A percentile compares a stretch with the other conserved stretches of the same genome.
Conservation (phyloP, 1,140 invertebrate species). For the Aphidius gifuensis region DNA sequence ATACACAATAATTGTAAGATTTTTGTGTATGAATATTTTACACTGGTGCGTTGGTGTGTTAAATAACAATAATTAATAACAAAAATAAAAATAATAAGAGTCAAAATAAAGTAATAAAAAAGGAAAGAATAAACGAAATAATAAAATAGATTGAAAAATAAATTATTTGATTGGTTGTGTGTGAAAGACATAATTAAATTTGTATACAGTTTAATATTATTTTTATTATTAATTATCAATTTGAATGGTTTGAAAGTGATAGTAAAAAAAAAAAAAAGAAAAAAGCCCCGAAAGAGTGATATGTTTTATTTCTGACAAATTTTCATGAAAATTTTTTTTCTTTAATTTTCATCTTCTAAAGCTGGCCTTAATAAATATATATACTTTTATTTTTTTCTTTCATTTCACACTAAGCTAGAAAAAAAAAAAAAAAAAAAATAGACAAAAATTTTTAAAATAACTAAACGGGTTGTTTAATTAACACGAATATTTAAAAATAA, state of each 20-base stretch:
- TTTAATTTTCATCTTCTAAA: too few species aligned
- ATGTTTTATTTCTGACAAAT: constrained; percentile 8
- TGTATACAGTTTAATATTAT: constrained; percentile 19
- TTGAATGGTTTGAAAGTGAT: constrained; percentile 29
- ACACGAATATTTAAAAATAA: too few species aligned
- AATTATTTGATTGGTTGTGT: constrained; percentile 42
- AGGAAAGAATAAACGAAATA: constrained; percentile 9
- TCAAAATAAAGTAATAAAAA: constrained; percentile 5
- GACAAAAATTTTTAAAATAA: too few species aligned
- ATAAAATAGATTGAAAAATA: constrained; percentile 2
- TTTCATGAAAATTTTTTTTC: not conserved
- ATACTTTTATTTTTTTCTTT: too few species aligned
- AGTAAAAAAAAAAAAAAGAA: constrained; percentile 7
- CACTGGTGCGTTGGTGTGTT: constrained; percentile 42
- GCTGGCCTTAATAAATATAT: too few species aligned
- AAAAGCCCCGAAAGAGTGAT: constrained; percentile 3
- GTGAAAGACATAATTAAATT: constrained; percentile 36
- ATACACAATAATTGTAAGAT: constrained; percentile 30
- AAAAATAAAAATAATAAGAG: constrained; percentile 8
- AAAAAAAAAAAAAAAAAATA: too few species aligned
- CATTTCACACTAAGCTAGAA: too few species aligned
- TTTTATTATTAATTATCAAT: not conserved
- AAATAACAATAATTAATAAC: constrained; percentile 12
- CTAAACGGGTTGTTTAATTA: too few species aligned
- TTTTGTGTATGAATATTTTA: constrained; percentile 43